A percentile compares a stretch with the other conserved stretches of the same genome.
Conservation (phyloP, 2,888 invertebrate genomes). For the Odontomyia ornata region DNA sequence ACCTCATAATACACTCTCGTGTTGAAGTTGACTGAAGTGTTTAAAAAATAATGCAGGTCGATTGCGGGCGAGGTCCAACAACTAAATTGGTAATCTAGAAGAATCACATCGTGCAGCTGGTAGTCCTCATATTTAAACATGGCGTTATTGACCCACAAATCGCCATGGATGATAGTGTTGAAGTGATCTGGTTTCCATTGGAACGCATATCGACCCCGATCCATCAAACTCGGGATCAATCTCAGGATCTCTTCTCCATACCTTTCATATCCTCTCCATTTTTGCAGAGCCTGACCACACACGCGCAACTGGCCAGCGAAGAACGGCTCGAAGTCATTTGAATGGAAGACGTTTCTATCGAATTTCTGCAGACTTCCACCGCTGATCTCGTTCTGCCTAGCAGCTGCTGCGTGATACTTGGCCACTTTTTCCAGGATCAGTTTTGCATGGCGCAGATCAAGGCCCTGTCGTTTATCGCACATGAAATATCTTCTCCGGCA, state of each 20-base stretch:
- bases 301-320: conserved; percentile 58
- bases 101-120: conserved; percentile 51
- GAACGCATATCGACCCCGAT: conserved; percentile 1
- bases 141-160: conserved; percentile 30
- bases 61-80: conserved; percentile 62
- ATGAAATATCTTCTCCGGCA: conserved; percentile 56
- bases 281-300: conserved; percentile 55
- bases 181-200: not conserved
- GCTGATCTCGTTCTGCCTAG: conserved; percentile 64
- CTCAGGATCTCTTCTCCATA: conserved; percentile 14
- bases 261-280: conserved; percentile 55
- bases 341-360: conserved; percentile 58
- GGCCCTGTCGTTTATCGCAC: conserved; percentile 58
- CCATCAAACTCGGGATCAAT: not conserved
- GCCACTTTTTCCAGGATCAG: conserved; percentile 64
- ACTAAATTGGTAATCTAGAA: conserved; percentile 62
- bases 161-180: conserved; percentile 21
- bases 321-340: conserved; percentile 57
- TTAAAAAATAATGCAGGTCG: conserved; percentile 61
- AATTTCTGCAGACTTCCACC: conserved; percentile 51
- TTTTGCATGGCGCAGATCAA: conserved; percentile 63
- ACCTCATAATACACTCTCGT: conserved; percentile 58
- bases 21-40: conserved; percentile 59
- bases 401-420: conserved; percentile 66
- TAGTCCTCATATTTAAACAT: conserved; percentile 29